A percentile compares a stretch with the other conserved stretches of the same genome.
phyloP scores from a whole-genome alignment of 2,797 vertebrate species.

The Muscicapa comitata region DNA sequence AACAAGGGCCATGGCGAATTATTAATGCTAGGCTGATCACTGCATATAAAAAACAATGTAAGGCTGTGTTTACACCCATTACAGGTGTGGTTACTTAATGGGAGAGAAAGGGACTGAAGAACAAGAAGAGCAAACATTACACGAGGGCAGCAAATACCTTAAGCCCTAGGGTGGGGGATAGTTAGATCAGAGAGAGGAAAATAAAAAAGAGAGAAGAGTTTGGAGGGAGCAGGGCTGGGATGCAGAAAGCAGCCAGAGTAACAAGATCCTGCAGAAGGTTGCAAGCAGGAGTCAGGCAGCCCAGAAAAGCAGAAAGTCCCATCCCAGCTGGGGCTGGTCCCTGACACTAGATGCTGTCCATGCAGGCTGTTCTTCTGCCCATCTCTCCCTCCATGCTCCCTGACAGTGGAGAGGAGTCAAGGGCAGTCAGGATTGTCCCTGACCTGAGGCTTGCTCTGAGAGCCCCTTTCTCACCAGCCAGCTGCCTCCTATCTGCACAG shows the following conservation, averaged over 20 bases:
- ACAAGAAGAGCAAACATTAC: background rate
- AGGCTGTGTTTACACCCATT: background rate
- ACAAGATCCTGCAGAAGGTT: background rate
- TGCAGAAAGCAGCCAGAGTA: background rate
- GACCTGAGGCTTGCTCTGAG: rapidly evolving
- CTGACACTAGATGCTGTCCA: background rate
- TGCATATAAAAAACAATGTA: background rate
- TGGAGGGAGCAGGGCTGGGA: background rate
- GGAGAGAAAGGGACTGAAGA: background rate
- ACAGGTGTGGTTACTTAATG: background rate
- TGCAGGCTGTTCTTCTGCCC: background rate
- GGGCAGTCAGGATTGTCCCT: background rate
- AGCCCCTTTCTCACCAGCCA: background rate
- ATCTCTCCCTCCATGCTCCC: background rate
- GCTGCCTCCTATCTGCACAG: background rate
- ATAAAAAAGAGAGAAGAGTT: background rate
- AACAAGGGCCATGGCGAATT: background rate
- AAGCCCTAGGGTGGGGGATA: background rate
- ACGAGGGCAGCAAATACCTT: background rate
- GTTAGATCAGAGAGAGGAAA: background rate
- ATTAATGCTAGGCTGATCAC: background rate
- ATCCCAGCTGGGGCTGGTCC: background rate
- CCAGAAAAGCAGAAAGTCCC: background rate
- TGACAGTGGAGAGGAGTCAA: rapidly evolving
- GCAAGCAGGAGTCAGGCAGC: background rate